Evolutionary conservation across 2,888 invertebrate species (phyloP).

Genomic region (Sussaba pulchella): DNA sequence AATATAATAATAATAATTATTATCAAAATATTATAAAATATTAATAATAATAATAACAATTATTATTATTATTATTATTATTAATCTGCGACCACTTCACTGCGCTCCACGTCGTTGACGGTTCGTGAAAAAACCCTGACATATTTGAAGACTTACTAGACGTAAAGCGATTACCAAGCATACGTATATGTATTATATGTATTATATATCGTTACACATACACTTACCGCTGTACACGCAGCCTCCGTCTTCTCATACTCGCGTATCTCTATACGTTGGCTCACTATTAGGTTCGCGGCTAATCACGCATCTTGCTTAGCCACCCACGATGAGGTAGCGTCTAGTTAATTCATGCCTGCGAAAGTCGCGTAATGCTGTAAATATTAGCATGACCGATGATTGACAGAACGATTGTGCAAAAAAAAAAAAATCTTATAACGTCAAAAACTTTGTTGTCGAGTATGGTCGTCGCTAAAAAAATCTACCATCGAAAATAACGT

Average conservation of each 20-base stretch:
- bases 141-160: slow-evolving; percentile 57
- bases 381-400: slow-evolving; percentile 27
- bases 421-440: slow-evolving; percentile 20
- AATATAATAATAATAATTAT: no score
- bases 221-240: background rate
- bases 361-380: background rate
- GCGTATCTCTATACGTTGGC: background rate
- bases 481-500: background rate
- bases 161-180: slow-evolving; percentile 24
- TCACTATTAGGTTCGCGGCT: slow-evolving; percentile 5
- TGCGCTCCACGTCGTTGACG: no score
- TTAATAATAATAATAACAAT: no score
- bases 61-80: no score
- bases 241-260: background rate
- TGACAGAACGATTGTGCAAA: slow-evolving; percentile 50
- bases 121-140: slow-evolving; percentile 59
- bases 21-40: no score
- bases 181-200: slow-evolving; percentile 1
- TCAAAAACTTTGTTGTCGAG: background rate
- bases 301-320: slow-evolving; percentile 13
- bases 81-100: no score
- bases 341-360: slow-evolving; percentile 7
- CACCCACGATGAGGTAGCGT: slow-evolving; percentile 2
- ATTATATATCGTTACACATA: slow-evolving; percentile 9
- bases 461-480: background rate